Evolutionary conservation across 92 coral and sea anemone species (phyloP), one percentile per base, ranked within the genome.

Genomic region (Galaxea fascicularis): DNA sequence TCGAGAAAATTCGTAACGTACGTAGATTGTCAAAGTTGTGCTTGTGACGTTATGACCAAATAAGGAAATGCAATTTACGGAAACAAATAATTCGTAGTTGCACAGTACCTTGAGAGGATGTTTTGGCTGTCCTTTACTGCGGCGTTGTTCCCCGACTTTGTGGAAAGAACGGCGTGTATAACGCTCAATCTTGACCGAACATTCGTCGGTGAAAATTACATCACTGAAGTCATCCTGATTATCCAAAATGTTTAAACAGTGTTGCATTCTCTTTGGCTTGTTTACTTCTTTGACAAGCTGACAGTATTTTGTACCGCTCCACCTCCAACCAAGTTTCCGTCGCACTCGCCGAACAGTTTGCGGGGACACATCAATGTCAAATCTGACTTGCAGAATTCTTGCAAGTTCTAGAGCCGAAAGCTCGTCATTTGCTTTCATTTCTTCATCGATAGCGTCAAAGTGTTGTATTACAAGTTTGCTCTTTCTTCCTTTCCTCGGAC

Each of bases 141-240:
- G 52, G 51, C 54, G 88, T 62, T 29, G 88, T 13, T 41, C 78
- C 18, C 82, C 82, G 10, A 63, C 75, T 47, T 84, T 74, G 21
- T 74, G 88, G 47, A 75, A 84, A 31, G 63, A 84, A 25, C 35
- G 72, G 56, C 82, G 77, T 17, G 82, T 72, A 26, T 30, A 64
- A 79, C 58, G 82, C 52, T 74, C 65, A 76, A 84, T 84, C 54
- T 65, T 71, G 14, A 85, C 76, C 18, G 67, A 53, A 35, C 82
- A 65, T 66, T 85, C 89, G 69, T 85, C 83, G 17, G 89, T 28
- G 49, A 85, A 85, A n/a, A 76, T 76, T 0, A 85, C 89, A 35
- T 85, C 62, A 24, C 10, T 26, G 78, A 84, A 84, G 46, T 20
- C 26, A 63, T 85, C 77, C 22, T 27, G 28, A 9, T 85, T 22